Evolutionary conservation across 2,797 vertebrate species (phyloP).

Genomic region (Lepilemur septentrionalis): DNA sequence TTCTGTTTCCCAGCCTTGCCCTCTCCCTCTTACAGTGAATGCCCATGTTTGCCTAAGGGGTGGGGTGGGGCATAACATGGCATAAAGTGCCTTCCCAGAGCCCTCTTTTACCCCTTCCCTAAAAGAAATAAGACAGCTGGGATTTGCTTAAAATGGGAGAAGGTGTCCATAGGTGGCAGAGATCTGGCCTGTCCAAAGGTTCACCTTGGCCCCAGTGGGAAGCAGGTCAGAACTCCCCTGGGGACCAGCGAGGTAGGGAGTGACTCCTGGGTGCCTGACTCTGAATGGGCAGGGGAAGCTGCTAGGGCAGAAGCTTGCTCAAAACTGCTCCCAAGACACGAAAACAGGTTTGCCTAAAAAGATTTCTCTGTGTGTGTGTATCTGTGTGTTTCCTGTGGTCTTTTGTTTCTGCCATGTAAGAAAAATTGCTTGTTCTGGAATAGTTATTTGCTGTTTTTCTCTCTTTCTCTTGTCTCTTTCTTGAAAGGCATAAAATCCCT

Average conservation of each 20-base stretch:
- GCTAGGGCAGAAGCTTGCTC: background rate
- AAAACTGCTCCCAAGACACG: conserved; percentile 39
- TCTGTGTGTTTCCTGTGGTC: background rate
- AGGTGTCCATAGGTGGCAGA: background rate
- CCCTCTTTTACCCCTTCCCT: background rate
- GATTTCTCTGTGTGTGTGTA: background rate
- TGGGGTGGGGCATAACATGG: background rate
- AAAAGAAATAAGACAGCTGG: background rate
- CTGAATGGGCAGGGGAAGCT: background rate
- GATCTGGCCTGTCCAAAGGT: background rate
- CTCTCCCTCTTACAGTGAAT: background rate
- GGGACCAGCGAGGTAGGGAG: conserved; percentile 6
- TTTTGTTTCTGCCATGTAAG: conserved; percentile 37
- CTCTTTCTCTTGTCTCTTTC: conserved; percentile 31
- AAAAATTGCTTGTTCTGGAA: conserved; percentile 7
- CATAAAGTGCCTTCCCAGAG: background rate
- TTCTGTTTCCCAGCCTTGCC: background rate
- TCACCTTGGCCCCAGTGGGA: conserved; percentile 41
- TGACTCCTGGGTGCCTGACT: background rate
- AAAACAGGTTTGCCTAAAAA: conserved; percentile 61
- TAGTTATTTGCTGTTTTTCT: conserved; percentile 30
- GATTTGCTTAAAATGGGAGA: background rate
- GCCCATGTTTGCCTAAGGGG: background rate
- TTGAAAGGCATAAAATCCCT: conserved; percentile 68
- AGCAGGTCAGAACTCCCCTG: conserved; percentile 53